Conservation (phyloP, 2,888 invertebrate species). For the Lepeophtheirus nordmannii region DNA sequence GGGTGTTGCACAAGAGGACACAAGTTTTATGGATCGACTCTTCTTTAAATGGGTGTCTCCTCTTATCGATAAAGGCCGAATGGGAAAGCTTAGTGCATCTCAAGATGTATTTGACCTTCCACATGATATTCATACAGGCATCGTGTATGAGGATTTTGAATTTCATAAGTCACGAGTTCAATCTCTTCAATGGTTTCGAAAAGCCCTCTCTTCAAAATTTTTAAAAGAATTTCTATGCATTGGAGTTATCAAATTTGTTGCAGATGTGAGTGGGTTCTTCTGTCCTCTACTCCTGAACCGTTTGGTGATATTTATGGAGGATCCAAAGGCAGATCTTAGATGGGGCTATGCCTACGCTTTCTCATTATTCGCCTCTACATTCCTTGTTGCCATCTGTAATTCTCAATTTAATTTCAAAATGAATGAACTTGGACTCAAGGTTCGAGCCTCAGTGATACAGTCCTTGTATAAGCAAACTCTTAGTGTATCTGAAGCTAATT, state of each 20-base stretch:
- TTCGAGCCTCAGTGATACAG: conserved; percentile 67
- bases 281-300: conserved; percentile 73
- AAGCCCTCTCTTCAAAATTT: conserved; percentile 25
- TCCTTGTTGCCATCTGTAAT: conserved; percentile 56
- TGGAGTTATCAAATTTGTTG: conserved; percentile 35
- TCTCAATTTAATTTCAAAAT: conserved; percentile 80
- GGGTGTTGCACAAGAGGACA: conserved; percentile 66
- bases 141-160: conserved; percentile 46
- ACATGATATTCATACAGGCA: conserved; percentile 44
- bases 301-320: conserved; percentile 61
- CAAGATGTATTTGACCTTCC: conserved; percentile 75
- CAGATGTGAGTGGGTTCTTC: conserved; percentile 62
- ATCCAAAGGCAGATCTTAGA: conserved; percentile 42
- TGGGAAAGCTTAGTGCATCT: conserved; percentile 50
- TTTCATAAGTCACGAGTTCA: conserved; percentile 28
- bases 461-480: conserved; percentile 59
- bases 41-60: conserved; percentile 74
- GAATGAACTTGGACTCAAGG: conserved; percentile 64
- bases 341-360: conserved; percentile 20
- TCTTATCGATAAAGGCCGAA: conserved; percentile 60
- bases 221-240: conserved; percentile 24
- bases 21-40: conserved; percentile 52
- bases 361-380: conserved; percentile 32
- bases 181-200: conserved; percentile 16
- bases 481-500: conserved; percentile 31